Evolutionary conservation across 1,140 invertebrate genomes (phyloP), one percentile per base, ranked within the genome.

Genomic region (Chironomus tepperi): DNA sequence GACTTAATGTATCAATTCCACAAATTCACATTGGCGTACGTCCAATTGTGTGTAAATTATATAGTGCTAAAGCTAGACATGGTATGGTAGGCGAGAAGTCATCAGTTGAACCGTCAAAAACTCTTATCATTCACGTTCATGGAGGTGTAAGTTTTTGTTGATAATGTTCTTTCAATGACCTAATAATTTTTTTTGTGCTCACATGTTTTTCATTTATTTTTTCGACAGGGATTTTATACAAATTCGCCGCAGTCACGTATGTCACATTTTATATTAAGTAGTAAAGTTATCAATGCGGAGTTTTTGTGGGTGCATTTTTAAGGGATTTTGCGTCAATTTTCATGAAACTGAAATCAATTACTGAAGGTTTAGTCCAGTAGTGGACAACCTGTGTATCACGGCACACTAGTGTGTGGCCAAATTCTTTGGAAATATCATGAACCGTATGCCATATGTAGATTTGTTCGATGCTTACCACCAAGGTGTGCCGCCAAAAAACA

Each of bases 211-310:
- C 24, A 5, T 34, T 34, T 34, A 2, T 34, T 34, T 34, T 34
- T 34, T 34, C 24, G 2, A 34, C 24, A 57, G 64, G 98, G 98
- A 3, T 99, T 98, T 83, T 94, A 99, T 0, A 93, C 97, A 0
- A 97, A 99, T 80, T 97, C 93, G 65, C 97, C 96, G 0, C 91
- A 93, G 78, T 96, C 96, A 1, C 98, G 65, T 70, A 70, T 18
- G 65, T 18, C 8, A 19, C 8, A n/a, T 15, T 12, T n/a, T 5
- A 47, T 3, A 1, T 5, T 15, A 57, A 57, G 24, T 34, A 34
- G 24, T 5, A 2, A 2, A 2, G 24, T 34, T 34, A 34, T 34
- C 5, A 2, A 2, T 34, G 24, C 24, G 24, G 24, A 34, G 24
- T 34, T 34, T 34, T 34, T 34, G 24, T 2, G n/a, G 24, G 24